Evolutionary conservation across 1,140 invertebrate genomes (phyloP).

Genomic region (Halyomorpha halys): DNA sequence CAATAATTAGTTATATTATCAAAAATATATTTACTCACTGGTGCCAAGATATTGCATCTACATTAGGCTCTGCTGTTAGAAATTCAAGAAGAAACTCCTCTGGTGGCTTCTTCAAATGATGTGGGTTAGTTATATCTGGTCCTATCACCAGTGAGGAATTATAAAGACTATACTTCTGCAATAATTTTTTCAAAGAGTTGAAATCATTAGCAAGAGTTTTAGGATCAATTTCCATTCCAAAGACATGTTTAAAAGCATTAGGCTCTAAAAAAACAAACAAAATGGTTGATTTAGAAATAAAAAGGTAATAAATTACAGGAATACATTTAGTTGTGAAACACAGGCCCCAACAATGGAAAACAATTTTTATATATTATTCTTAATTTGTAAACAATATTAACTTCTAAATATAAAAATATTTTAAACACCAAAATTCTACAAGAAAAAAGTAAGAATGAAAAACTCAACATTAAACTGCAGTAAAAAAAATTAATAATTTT

Average conservation of each 20-base stretch:
- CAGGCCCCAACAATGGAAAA: too few species aligned
- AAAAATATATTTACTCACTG: conserved; percentile 22
- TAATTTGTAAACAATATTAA: too few species aligned
- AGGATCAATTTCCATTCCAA: conserved; percentile 21
- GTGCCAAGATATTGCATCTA: conserved; percentile 25
- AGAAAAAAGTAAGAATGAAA: too few species aligned
- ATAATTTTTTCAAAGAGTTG: conserved; percentile 9
- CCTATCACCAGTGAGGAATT: conserved; percentile 21
- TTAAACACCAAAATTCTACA: too few species aligned
- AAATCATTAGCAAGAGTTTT: conserved; percentile 18
- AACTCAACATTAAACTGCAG: too few species aligned
- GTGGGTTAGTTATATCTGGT: conserved; percentile 20
- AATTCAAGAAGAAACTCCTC: conserved; percentile 13
- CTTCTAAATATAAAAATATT: too few species aligned
- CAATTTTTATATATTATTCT: too few species aligned
- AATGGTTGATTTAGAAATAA: background rate
- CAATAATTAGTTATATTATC: too few species aligned
- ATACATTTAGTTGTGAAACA: too few species aligned
- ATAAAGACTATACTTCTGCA: conserved; percentile 19
- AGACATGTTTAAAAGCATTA: conserved; percentile 20
- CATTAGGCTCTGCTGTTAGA: conserved; percentile 4
- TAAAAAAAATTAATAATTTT: too few species aligned
- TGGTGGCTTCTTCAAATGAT: background rate
- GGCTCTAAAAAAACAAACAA: conserved; percentile 21
- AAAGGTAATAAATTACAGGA: too few species aligned